These are phyloP conservation scores for Macrotus californicus DNA, from an alignment of 2,113 vertebrate genomes.

Conservation along the genomic window DNA sequence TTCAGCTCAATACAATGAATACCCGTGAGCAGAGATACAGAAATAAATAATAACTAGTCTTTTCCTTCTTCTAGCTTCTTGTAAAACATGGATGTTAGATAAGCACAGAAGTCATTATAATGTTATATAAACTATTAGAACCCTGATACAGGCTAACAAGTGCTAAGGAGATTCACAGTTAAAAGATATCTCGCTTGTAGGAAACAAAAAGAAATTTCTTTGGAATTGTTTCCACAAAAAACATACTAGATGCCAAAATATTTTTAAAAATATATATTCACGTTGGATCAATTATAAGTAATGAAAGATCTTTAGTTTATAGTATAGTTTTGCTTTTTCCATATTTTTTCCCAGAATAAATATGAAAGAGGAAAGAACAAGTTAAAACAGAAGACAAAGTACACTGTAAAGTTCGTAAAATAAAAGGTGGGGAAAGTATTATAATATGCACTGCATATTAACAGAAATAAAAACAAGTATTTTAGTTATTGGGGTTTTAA, in stretches of 20 bases:
- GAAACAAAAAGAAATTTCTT: background rate
- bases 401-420: background rate
- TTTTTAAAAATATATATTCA: background rate
- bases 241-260: constrained; percentile 44
- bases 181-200: background rate
- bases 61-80: background rate
- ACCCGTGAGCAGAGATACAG: background rate
- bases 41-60: background rate
- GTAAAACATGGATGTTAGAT: background rate
- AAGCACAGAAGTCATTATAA: background rate
- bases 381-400: background rate
- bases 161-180: background rate
- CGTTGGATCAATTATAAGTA: background rate
- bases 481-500: background rate
- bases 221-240: constrained; percentile 53
- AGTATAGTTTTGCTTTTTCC: constrained; percentile 56
- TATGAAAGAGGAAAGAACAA: background rate
- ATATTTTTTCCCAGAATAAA: constrained; percentile 39
- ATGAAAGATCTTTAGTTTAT: constrained; percentile 45
- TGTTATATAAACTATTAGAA: background rate
- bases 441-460: background rate
- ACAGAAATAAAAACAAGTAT: background rate
- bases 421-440: background rate
- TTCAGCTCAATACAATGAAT: background rate
- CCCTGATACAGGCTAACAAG: background rate